Conservation (phyloP, 2,797 vertebrate species). For the Anabas testudineus region DNA sequence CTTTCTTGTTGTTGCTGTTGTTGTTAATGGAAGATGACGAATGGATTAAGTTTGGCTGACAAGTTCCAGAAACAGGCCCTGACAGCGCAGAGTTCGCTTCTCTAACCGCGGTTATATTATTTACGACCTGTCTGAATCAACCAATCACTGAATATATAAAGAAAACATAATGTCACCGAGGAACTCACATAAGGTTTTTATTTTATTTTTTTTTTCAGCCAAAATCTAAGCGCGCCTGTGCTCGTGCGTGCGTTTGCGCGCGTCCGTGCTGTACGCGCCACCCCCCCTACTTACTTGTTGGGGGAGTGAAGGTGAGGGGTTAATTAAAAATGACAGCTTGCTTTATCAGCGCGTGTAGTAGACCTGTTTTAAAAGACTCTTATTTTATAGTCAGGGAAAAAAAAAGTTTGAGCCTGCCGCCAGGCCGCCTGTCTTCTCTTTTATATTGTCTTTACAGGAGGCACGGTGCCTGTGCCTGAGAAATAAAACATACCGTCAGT, state of each 20-base stretch:
- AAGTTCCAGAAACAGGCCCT: slow-evolving; percentile 47
- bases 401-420: slow-evolving; percentile 46
- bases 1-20: background rate
- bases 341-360: slow-evolving; percentile 42
- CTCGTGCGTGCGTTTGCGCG: slow-evolving; percentile 27
- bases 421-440: slow-evolving; percentile 50
- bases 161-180: slow-evolving; percentile 18
- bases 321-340: slow-evolving; percentile 74
- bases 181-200: background rate
- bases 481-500: slow-evolving; percentile 28
- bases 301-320: slow-evolving; percentile 67
- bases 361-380: slow-evolving; percentile 42
- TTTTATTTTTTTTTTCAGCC: slow-evolving; percentile 21
- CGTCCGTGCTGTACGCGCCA: background rate
- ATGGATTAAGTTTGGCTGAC: slow-evolving; percentile 39
- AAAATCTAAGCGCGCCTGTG: slow-evolving; percentile 4
- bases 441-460: slow-evolving; percentile 39
- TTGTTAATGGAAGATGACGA: background rate
- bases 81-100: slow-evolving; percentile 1
- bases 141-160: background rate
- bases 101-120: background rate
- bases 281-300: slow-evolving; percentile 35
- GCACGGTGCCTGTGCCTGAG: slow-evolving; percentile 14
- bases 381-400: slow-evolving; percentile 31
- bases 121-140: slow-evolving; percentile 6